These are phyloP conservation scores for Galerucella calmariensis DNA, from an alignment of 2,888 invertebrate genomes.

Conservation along the genomic window DNA sequence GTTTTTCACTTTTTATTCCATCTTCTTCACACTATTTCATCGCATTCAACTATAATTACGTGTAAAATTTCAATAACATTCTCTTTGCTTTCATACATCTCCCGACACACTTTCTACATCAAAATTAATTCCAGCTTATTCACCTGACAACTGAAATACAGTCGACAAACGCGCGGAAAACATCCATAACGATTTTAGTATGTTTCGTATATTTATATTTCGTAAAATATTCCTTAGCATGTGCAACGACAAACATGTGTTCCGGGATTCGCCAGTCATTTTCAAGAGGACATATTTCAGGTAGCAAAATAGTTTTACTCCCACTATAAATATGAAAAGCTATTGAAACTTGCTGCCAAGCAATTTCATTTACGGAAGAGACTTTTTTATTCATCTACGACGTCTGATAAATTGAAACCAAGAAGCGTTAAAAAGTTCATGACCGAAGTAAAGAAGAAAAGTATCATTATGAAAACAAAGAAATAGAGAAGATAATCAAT, in stretches of 20 bases:
- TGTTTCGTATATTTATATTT: conserved; percentile 25
- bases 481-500: not conserved
- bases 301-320: conserved; percentile 22
- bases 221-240: conserved; percentile 27
- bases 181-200: conserved; percentile 12
- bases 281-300: conserved; percentile 25
- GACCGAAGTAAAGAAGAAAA: not conserved
- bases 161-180: conserved; percentile 4
- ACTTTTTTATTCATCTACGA: not conserved
- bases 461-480: not conserved
- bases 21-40: too few species aligned
- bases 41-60: not conserved
- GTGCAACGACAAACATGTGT: conserved; percentile 34
- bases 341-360: conserved; percentile 4
- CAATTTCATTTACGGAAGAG: not conserved
- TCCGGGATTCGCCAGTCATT: conserved; percentile 19
- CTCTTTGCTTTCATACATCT: not conserved
- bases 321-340: conserved; percentile 10
- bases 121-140: not conserved
- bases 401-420: not conserved
- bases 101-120: not conserved
- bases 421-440: not conserved
- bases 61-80: not conserved
- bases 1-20: too few species aligned
- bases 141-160: conserved; percentile 8